Base-by-base conservation (phyloP, 2,113 vertebrate species). In the Pavo muticus region DNA sequence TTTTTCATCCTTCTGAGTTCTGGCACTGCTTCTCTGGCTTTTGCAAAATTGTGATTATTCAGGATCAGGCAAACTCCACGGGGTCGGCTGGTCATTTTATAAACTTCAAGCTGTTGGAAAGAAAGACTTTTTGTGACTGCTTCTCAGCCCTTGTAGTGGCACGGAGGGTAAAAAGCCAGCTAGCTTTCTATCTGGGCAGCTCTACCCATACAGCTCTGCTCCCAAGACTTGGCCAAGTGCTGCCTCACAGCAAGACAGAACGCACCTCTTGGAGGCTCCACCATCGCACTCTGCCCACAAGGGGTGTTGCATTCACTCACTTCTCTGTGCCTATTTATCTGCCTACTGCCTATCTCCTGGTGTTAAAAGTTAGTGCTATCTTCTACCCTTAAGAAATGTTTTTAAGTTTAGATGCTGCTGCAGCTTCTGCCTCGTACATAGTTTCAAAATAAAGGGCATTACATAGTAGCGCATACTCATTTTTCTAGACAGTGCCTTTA, bases 1-100 rank as follows among this genome's bases (percentile, higher is more conserved):
- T 93, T 14, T 2, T 20, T 90, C 4, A 90, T 44, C 1, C 4
- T 14, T 29, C 12, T 35, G 32, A 81, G 82, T 80, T 79, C 89
- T 1, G 50, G 88, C 14, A 68, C 40, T 7, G 52, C 15, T 69
- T 80, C 27, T 72, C 98, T 94, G 52, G 97, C 78, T 60, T 16
- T 8, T 9, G 10, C 30, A 90, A 99, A 99, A 25, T 89, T 78
- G 21, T 97, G 45, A 42, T 99, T 99, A 91, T 98, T 99, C 56
- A 99, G 95, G 92, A 99, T 99, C 85, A 99, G 64, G 68, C 99
- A 99, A 71, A 98, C 94, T 56, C 99, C 99, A 1, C 97, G 93
- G 15, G 98, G 98, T 5, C 37, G 88, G 90, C 93, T 98, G 9
- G 89, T 96, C 97, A 99, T 97, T 94, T 76, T 97, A 92, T 99